phyloP scores from a whole-genome alignment of 2,888 invertebrate species.

The Cinara cedri region DNA sequence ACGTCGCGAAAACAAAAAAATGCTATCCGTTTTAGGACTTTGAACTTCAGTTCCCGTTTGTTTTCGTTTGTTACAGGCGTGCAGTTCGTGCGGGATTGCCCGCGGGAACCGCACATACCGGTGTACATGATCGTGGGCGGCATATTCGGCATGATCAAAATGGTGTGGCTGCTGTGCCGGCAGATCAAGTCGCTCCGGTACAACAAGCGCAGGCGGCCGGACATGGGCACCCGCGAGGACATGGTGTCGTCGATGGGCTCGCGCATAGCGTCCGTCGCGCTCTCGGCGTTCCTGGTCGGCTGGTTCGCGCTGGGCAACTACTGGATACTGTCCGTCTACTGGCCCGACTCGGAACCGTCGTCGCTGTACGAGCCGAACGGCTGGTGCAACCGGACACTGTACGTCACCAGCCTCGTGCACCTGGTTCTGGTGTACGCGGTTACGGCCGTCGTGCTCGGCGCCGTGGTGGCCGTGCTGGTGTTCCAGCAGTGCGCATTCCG shows the following conservation, averaged over 20 bases:
- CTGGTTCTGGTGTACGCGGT: constrained; percentile 73
- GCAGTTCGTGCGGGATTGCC: constrained; percentile 80
- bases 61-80: constrained; percentile 68
- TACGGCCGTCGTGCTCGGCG: constrained; percentile 67
- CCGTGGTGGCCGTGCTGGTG: constrained; percentile 67
- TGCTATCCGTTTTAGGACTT: no score
- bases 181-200: constrained; percentile 70
- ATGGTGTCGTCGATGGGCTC: constrained; percentile 66
- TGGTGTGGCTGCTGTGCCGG: constrained; percentile 72
- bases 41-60: background rate
- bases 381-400: constrained; percentile 80
- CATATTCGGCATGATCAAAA: constrained; percentile 73
- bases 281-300: constrained; percentile 73
- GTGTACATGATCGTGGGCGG: constrained; percentile 87
- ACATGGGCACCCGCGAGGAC: constrained; percentile 61
- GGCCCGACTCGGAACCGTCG: constrained; percentile 74
- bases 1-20: no score
- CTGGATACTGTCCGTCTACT: constrained; percentile 79
- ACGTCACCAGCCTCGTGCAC: constrained; percentile 78
- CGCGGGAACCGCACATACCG: constrained; percentile 77
- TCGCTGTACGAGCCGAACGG: constrained; percentile 77
- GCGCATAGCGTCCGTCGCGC: constrained; percentile 70
- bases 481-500: constrained; percentile 43
- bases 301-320: constrained; percentile 82
- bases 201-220: constrained; percentile 62